phyloP scores from a whole-genome alignment of 2,113 vertebrate species.

The Aptenodytes forsteri region DNA sequence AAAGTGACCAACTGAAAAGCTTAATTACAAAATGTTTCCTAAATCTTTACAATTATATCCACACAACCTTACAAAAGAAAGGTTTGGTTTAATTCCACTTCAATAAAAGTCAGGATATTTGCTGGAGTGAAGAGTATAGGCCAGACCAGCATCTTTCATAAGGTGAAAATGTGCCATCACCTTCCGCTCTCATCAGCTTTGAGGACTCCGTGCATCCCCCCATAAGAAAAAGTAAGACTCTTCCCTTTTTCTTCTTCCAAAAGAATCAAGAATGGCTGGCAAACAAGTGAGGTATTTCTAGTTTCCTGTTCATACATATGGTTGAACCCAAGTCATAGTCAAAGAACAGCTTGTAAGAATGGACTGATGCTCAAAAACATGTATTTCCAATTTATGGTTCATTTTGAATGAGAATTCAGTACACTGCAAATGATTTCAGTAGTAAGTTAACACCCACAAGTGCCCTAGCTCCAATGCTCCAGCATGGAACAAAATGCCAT shows the following conservation, averaged over 20 bases:
- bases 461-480: background rate
- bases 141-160: background rate
- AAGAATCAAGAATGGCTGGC: background rate
- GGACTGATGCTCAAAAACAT: background rate
- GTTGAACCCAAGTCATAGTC: background rate
- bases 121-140: background rate
- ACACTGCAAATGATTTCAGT: background rate
- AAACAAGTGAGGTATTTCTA: background rate
- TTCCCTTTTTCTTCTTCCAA: background rate
- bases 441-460: background rate
- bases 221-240: background rate
- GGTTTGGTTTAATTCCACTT: background rate
- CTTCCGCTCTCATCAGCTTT: background rate
- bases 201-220: background rate
- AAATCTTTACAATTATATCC: background rate
- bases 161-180: background rate
- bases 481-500: background rate
- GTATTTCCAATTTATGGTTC: background rate
- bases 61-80: background rate
- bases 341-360: background rate
- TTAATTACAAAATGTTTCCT: background rate
- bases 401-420: background rate
- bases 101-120: background rate
- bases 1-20: background rate
- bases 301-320: background rate